Evolutionary conservation across 2,888 invertebrate genomes (phyloP), one percentile per base, ranked within the genome.

Genomic region (Agapostemon virescens): DNA sequence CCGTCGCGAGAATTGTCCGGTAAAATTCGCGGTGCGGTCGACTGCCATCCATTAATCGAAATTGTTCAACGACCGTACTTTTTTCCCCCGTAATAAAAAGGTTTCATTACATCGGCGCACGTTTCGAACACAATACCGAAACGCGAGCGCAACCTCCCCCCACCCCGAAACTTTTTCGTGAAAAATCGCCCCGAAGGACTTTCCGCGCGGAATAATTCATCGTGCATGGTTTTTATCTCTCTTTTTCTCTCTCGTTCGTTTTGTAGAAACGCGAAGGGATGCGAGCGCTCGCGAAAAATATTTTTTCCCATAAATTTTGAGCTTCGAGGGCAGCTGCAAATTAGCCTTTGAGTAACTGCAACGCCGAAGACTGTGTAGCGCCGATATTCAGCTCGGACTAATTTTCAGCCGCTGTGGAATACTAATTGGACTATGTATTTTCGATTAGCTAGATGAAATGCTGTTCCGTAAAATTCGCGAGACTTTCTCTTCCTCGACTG

Each of bases 391-490:
- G 49, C 17, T 20, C 7, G 55, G 74, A 80, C 70, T 82, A 81
- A 82, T 80, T 82, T 80, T 77, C 81, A n/a, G 63, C 49, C 69
- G 76, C 76, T 81, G 73, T 68, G 72, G 69, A 45, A 77, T 61
- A 73, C 76, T 74, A 76, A 82, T 82, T 82, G 82, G 76, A 70
- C 74, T 70, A 61, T 76, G 81, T 67, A 81, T 77, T 81, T 76
- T 74, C 76, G 82, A 82, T 81, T 81, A 77, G 76, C 76, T 66
- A 70, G 67, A 78, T 78, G 64, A 77, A 72, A 49, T 11, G n/a
- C n/a, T 49, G n/a, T n/a, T n/a, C 49, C 49, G n/a, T 49, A n/a
- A 49, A n/a, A 49, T 49, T 49, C n/a, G n/a, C 4, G n/a, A 3
- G 45, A n/a, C n/a, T 11, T 1, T 49, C 49, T 9, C 11, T n/a